These are phyloP conservation scores for Cotesia vestalis DNA, from an alignment of 1,140 invertebrate species.

Conservation along the genomic window DNA sequence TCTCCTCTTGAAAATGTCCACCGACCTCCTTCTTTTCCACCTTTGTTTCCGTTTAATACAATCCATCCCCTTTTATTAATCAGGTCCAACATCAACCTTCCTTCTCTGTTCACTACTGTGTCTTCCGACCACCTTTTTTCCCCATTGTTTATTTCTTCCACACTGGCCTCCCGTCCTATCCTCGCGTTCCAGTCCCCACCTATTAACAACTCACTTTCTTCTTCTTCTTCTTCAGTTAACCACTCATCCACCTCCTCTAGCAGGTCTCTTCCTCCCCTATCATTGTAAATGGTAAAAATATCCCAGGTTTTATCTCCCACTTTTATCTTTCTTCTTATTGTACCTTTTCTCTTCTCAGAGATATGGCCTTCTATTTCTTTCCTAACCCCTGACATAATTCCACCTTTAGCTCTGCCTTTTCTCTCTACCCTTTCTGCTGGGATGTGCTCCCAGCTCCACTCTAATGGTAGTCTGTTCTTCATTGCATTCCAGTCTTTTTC, in stretches of 20 bases:
- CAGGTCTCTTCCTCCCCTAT: background rate
- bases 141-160: background rate
- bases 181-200: conserved; percentile 35
- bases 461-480: conserved; percentile 19
- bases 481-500: conserved; percentile 34
- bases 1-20: too few species aligned
- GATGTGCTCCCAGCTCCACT: conserved; percentile 24
- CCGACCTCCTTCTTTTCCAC: background rate
- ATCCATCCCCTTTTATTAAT: background rate
- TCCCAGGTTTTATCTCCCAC: background rate
- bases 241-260: background rate
- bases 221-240: background rate
- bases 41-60: too few species aligned
- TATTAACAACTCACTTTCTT: background rate
- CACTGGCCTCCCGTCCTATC: conserved; percentile 18
- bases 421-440: conserved; percentile 27
- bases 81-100: conserved; percentile 11
- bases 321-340: background rate
- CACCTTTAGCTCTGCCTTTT: conserved; percentile 36
- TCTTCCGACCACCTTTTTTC: conserved; percentile 31
- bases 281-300: background rate
- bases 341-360: background rate
- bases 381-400: conserved; percentile 32
- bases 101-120: conserved; percentile 27
- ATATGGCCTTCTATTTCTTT: background rate